Base-by-base conservation (phyloP, 1,140 invertebrate species). In the Chrysomallon squamiferum region DNA sequence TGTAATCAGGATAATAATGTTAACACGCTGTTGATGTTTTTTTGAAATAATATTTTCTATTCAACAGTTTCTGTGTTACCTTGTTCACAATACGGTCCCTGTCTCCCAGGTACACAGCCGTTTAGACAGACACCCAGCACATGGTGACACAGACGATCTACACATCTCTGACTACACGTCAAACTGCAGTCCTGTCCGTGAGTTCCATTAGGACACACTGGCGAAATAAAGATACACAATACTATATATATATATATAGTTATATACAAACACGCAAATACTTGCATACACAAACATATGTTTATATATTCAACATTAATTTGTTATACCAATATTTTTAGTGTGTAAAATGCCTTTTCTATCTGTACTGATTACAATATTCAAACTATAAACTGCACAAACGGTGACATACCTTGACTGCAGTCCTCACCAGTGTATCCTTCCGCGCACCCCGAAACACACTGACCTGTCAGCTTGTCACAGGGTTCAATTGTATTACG, bases 191-290 rank as follows among this genome's bases (percentile, higher is more conserved):
- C 63, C 20, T 66, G 32, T 0, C 74, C 74, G 49, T 64, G 76
- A 15, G 72, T 76, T 18, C 76, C 76, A 52, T 73, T 73, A 1
- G 72, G 69, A 59, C 76, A 78, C 11, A 65, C 76, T 78, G 70
- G 9, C 63, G 33, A 20, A 41, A 18, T 3, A 7, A 11, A 60
- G 35, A 32, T 15, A 38, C 35, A 38, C 15, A 15, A 38, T 38
- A 38, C 5, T 38, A 38, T 38, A 38, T 7, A 38, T 38, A n/a
- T n/a, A n/a, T n/a, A n/a, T n/a, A n/a, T n/a, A n/a, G n/a, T n/a
- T n/a, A n/a, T n/a, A n/a, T n/a, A n/a, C n/a, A n/a, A n/a, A n/a
- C n/a, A n/a, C n/a, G n/a, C n/a, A n/a, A n/a, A n/a, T n/a, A n/a
- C n/a, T n/a, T n/a, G n/a, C n/a, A n/a, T n/a, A n/a, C n/a, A n/a